A percentile compares a stretch with the other conserved stretches of the same genome.
These are phyloP conservation scores for Trisateles emortualis DNA, from an alignment of 2,888 invertebrate genomes.

Conservation along the genomic window DNA sequence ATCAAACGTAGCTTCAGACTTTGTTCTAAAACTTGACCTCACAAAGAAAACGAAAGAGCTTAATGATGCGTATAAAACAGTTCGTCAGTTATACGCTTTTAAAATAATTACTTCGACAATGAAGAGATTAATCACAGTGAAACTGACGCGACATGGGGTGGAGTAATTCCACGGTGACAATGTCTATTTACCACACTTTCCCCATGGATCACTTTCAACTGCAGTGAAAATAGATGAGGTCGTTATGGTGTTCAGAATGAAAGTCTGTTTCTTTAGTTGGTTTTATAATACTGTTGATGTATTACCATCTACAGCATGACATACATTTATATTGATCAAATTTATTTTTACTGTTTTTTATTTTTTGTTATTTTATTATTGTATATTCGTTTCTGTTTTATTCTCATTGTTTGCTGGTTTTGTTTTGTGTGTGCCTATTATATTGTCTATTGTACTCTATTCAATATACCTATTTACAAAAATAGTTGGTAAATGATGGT, in stretches of 20 bases:
- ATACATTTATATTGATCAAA: background rate
- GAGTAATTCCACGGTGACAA: constrained; percentile 38
- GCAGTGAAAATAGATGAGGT: constrained; percentile 38
- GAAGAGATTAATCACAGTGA: constrained; percentile 42
- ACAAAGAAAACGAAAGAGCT: background rate
- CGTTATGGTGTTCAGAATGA: constrained; percentile 12
- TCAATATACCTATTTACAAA: too few species aligned
- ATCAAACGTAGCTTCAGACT: background rate
- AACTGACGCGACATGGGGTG: constrained; percentile 36
- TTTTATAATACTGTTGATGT: background rate
- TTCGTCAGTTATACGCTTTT: constrained; percentile 11
- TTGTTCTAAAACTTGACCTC: background rate
- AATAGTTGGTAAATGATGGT: too few species aligned
- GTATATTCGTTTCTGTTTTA: too few species aligned
- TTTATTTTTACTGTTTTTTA: too few species aligned
- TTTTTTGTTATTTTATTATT: too few species aligned
- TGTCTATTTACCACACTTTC: constrained; percentile 55
- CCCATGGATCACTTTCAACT: constrained; percentile 43
- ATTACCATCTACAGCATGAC: background rate
- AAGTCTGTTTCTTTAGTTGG: constrained; percentile 8
- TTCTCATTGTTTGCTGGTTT: too few species aligned
- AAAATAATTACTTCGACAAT: constrained; percentile 23
- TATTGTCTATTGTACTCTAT: too few species aligned
- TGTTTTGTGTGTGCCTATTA: too few species aligned
- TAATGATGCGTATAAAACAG: constrained; percentile 16